Base-by-base conservation (phyloP, 1,140 invertebrate genomes). In the Macrobrachium rosenbergii region DNA sequence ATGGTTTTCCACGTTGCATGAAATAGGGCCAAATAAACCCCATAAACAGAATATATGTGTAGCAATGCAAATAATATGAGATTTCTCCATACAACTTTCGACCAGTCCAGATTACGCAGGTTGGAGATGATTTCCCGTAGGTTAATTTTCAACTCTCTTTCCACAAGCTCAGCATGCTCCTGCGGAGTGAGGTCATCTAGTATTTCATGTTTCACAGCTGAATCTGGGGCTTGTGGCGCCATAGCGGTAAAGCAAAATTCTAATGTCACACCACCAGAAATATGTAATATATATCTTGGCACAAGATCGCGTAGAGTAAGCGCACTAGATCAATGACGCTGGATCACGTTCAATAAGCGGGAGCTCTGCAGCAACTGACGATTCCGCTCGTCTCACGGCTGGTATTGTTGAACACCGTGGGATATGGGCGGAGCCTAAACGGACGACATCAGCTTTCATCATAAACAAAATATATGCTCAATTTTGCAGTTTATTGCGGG, bases 11-110 rank as follows among this genome's bases (percentile, higher is more conserved):
- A 94, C 93, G 96, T 96, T 37, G 97, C 96, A 0, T 95, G 94
- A 12, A 96, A 95, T 14, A 98, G 91, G 89, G 94, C 93, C 0
- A 98, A 93, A 90, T 96, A 98, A 1, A 96, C 90, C 45, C 97
- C 97, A 91, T 98, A 98, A 1, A 99, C 28, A 6, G 97, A 96
- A 37, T 94, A 95, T 17, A 96, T 45, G 92, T 99, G 98, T n/a
- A 99, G 94, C 88, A 95, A 95, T 11, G 92, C 91, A 91, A 99
- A 98, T 0, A 97, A 92, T 10, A 96, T 92, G 14, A 99, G 97
- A 92, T 99, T 99, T 90, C 95, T 94, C 98, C 98, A 99, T 0
- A 99, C 98, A 45, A 98, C 89, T 83, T 90, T 84, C 0, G 89
- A 90, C 79, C 82, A 90, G 83, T 90, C 89, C 64, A 90, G 75